Percentiles rank a stretch among this genome's conserved stretches.
Evolutionary conservation across 2,888 invertebrate genomes (phyloP).

Genomic region (Horisme vitalbata): DNA sequence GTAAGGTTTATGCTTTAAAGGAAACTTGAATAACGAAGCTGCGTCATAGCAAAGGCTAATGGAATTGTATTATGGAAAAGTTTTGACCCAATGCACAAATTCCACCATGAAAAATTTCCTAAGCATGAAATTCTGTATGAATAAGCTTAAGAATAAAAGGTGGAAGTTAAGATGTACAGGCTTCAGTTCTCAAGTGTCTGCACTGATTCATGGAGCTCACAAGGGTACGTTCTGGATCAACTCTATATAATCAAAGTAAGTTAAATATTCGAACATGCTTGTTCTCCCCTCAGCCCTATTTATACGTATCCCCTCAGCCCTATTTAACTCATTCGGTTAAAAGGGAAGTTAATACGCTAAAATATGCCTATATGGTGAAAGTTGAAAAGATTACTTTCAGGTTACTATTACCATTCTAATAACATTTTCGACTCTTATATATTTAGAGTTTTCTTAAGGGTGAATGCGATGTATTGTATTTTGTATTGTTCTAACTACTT

Average conservation of each 20-base stretch:
- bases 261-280: background rate
- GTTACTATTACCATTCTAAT: too few species aligned
- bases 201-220: slow-evolving; percentile 15
- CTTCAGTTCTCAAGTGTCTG: slow-evolving; percentile 34
- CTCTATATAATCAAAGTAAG: slow-evolving; percentile 1
- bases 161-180: slow-evolving; percentile 8
- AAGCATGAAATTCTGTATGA: slow-evolving; percentile 36
- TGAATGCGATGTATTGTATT: too few species aligned
- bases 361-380: too few species aligned
- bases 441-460: too few species aligned
- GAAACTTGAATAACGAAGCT: slow-evolving; percentile 14
- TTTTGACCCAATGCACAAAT: slow-evolving; percentile 38
- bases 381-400: too few species aligned
- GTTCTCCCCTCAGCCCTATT: too few species aligned
- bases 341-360: too few species aligned
- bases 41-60: slow-evolving; percentile 27
- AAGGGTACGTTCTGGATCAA: slow-evolving; percentile 1
- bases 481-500: too few species aligned
- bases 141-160: slow-evolving; percentile 41
- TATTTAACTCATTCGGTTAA: too few species aligned
- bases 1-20: slow-evolving; percentile 15
- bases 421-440: too few species aligned
- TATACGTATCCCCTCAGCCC: too few species aligned
- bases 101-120: slow-evolving; percentile 49
- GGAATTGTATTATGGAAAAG: slow-evolving; percentile 51